These are phyloP conservation scores for Pseudochirops cupreus DNA, from an alignment of 2,797 vertebrate genomes.

Conservation along the genomic window DNA sequence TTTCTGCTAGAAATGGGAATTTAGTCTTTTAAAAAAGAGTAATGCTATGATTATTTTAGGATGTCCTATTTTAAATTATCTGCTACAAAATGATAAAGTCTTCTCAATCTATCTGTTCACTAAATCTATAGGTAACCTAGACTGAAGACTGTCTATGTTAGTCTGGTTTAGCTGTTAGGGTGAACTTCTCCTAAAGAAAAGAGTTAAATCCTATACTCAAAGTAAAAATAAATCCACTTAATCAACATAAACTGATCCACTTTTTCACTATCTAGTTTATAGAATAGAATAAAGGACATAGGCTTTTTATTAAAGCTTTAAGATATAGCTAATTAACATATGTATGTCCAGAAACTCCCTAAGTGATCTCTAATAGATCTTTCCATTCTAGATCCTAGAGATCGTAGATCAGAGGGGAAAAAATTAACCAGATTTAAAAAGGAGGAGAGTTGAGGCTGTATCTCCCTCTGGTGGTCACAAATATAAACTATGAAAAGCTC, in stretches of 20 bases:
- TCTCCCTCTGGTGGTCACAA: constrained; percentile 66
- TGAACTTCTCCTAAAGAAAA: neutral
- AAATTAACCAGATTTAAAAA: neutral
- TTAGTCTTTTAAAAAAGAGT: neutral
- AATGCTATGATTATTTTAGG: neutral
- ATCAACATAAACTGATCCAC: neutral
- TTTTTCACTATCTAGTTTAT: neutral
- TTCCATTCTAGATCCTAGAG: neutral
- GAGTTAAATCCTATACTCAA: neutral
- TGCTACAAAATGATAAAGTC: neutral
- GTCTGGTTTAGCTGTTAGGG: neutral
- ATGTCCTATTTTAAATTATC: neutral
- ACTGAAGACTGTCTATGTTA: neutral
- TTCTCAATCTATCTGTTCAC: neutral
- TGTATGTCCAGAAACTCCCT: neutral
- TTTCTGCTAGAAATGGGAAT: neutral
- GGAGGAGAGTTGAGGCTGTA: neutral
- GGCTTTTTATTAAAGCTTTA: neutral
- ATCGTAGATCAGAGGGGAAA: too few species aligned
- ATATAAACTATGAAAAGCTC: neutral
- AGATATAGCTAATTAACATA: neutral
- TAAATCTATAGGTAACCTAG: neutral
- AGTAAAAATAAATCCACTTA: neutral
- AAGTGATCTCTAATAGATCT: neutral
- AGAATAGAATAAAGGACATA: neutral